phyloP scores from a whole-genome alignment of 92 coral and sea anemone genomes.

The Parazoanthus atlanticus region DNA sequence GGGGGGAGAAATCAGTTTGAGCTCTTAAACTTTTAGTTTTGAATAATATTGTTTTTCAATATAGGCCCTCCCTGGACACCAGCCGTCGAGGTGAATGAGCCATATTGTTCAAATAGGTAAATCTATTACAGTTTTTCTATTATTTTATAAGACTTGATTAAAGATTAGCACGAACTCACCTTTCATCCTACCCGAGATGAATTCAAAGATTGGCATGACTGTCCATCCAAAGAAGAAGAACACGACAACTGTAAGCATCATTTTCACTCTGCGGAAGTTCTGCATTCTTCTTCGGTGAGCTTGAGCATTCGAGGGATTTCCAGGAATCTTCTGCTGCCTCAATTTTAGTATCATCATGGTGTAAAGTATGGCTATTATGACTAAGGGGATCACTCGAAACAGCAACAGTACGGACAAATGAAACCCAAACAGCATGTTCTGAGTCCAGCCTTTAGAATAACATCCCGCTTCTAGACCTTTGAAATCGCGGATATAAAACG shows the following conservation, averaged over 20 bases:
- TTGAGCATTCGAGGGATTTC: slow-evolving; percentile 15
- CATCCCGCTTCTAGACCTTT: background rate
- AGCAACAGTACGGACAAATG: background rate
- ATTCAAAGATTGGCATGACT: slow-evolving; percentile 12
- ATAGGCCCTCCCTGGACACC: too few relatives aligned
- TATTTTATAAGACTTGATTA: background rate
- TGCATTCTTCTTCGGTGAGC: slow-evolving; percentile 13
- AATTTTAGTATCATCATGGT: slow-evolving; percentile 8
- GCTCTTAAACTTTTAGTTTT: too few relatives aligned
- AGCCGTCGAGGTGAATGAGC: too few relatives aligned
- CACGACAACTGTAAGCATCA: slow-evolving; percentile 15
- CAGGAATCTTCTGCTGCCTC: slow-evolving; percentile 15
- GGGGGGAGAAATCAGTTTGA: too few relatives aligned
- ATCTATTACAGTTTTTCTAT: background rate
- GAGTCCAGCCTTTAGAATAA: slow-evolving; percentile 25
- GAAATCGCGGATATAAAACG: background rate
- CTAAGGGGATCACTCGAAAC: slow-evolving; percentile 3
- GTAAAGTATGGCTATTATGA: background rate
- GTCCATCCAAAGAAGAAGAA: slow-evolving; percentile 22
- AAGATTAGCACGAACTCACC: background rate
- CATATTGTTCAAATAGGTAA: too few relatives aligned
- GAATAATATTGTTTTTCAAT: background rate
- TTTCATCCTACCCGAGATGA: background rate
- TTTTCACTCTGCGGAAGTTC: slow-evolving; percentile 27
- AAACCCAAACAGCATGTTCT: background rate